Conservation (phyloP, 2,797 vertebrate genomes). For the Labroides dimidiatus region DNA sequence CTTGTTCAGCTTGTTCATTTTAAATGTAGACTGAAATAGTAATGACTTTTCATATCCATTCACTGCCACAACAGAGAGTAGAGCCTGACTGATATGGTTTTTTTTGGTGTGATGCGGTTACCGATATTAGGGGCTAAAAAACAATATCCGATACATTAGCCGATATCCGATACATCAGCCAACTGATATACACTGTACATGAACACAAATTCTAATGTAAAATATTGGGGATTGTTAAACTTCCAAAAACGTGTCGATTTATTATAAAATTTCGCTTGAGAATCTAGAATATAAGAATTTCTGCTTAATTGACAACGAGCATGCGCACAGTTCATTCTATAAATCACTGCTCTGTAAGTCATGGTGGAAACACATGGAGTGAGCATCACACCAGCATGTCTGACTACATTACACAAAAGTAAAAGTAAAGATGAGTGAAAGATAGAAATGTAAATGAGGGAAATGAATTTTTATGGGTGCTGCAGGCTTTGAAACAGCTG, state of each 20-base stretch:
- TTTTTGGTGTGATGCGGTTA: no score
- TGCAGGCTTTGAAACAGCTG: conserved; percentile 58
- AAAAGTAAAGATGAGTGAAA: conserved; percentile 42
- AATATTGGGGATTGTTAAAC: not conserved
- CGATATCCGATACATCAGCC: no score
- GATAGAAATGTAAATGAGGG: conserved; percentile 58
- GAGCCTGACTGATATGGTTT: no score
- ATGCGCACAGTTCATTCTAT: conserved; percentile 6
- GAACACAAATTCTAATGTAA: no score
- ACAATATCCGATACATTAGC: no score
- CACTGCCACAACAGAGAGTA: no score
- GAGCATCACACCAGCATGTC: conserved; percentile 8
- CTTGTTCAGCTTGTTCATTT: no score
- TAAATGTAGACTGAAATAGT: no score
- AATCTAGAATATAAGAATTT: not conserved
- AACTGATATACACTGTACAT: no score
- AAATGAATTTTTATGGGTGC: conserved; percentile 47
- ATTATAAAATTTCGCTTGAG: not conserved
- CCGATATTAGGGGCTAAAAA: no score
- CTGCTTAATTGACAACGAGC: not conserved
- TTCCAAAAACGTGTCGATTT: not conserved
- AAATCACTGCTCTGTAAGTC: not conserved
- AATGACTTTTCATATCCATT: no score
- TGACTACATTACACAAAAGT: conserved; percentile 41
- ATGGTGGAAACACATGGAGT: not conserved